Conservation (phyloP, 2,888 invertebrate genomes). For the Leucophenga montana region DNA sequence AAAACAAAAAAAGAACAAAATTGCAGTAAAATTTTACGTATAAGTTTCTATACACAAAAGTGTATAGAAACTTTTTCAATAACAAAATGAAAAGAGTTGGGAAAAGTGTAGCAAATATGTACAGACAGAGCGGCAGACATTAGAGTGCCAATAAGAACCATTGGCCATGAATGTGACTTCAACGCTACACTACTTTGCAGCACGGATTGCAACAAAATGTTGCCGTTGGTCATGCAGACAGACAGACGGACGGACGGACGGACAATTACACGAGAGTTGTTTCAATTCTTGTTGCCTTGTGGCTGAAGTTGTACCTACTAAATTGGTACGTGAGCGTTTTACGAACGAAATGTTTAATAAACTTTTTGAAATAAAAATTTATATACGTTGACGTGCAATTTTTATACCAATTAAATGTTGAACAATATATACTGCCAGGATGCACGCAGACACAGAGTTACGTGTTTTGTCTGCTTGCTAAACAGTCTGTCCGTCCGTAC, state of each 20-base stretch:
- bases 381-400: slow-evolving; percentile 67
- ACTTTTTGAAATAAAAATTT: slow-evolving; percentile 66
- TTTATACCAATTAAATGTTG: slow-evolving; percentile 65
- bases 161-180: slow-evolving; percentile 5
- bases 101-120: not conserved
- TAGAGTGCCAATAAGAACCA: not conserved
- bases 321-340: slow-evolving; percentile 56
- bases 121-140: not conserved
- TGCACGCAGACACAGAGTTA: slow-evolving; percentile 18
- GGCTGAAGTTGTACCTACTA: not conserved
- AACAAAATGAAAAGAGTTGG: slow-evolving; percentile 43
- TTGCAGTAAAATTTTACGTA: slow-evolving; percentile 54
- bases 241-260: no score
- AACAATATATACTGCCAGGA: slow-evolving; percentile 40
- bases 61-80: slow-evolving; percentile 59
- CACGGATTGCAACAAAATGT: no score
- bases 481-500: slow-evolving; percentile 16
- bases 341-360: slow-evolving; percentile 62
- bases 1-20: not conserved
- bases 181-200: not conserved
- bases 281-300: not conserved
- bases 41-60: slow-evolving; percentile 51
- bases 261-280: not conserved
- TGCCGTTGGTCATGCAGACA: not conserved
- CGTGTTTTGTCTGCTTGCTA: slow-evolving; percentile 10